Percentiles rank a stretch among this genome's conserved stretches.
phyloP scores from a whole-genome alignment of 23 tunicate species.

The Diplosoma virens region DNA sequence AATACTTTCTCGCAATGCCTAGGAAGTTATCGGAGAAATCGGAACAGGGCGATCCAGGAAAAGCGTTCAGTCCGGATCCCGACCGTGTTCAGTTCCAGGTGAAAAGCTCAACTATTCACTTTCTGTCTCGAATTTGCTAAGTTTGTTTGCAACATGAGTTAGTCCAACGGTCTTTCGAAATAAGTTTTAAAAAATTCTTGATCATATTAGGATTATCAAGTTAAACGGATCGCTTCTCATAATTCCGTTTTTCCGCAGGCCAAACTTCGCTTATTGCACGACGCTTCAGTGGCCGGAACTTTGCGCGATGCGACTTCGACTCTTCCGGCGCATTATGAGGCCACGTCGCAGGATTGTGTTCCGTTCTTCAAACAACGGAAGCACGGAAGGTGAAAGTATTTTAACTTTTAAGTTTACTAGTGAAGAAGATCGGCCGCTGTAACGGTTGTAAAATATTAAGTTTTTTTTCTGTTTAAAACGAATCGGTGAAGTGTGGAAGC shows the following conservation, averaged over 20 bases:
- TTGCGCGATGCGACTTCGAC: not conserved
- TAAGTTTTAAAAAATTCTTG: not conserved
- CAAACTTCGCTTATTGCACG: slow-evolving; percentile 31
- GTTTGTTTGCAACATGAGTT: too few relatives aligned
- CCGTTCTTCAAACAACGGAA: too few relatives aligned
- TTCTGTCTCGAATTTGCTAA: too few relatives aligned
- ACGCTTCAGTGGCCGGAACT: slow-evolving; percentile 3
- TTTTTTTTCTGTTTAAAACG: too few relatives aligned
- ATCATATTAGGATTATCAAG: not conserved
- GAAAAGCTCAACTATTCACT: not conserved
- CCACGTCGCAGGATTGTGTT: not conserved
- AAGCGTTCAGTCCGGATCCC: slow-evolving; percentile 46
- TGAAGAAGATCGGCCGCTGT: too few relatives aligned
- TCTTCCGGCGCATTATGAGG: slow-evolving; percentile 23
- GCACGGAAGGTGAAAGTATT: not conserved
- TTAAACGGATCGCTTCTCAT: too few relatives aligned
- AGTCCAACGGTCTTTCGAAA: too few relatives aligned
- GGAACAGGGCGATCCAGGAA: slow-evolving; percentile 15
- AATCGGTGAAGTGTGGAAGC: too few relatives aligned
- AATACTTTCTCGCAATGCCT: too few relatives aligned
- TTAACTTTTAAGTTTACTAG: too few relatives aligned
- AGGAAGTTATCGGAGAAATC: slow-evolving; percentile 5
- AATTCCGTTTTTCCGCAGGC: slow-evolving; percentile 11
- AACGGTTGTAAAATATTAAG: too few relatives aligned
- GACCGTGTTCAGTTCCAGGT: slow-evolving; percentile 44